Evolutionary conservation across 2,797 vertebrate species (phyloP).

Genomic region (Danio choprae): DNA sequence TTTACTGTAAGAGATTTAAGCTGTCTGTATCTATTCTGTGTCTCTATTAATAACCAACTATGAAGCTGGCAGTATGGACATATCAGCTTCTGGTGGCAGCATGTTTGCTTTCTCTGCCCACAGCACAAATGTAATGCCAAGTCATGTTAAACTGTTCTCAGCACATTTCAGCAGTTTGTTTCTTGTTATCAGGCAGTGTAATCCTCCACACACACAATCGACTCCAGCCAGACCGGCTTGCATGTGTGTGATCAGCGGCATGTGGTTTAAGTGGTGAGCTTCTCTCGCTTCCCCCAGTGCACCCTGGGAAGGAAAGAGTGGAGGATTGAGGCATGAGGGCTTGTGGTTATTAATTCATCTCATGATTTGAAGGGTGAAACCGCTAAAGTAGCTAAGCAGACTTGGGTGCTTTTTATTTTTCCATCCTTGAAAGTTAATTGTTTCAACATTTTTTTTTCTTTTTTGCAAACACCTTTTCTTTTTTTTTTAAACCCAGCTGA

Average conservation of each 20-base stretch:
- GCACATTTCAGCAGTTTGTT: conserved; percentile 49
- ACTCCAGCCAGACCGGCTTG: neutral
- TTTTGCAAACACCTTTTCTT: neutral
- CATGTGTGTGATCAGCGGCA: conserved; percentile 50
- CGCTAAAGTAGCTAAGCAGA: conserved; percentile 51
- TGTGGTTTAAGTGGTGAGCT: conserved; percentile 55
- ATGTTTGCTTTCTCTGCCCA: conserved; percentile 23
- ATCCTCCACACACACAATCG: conserved; percentile 43
- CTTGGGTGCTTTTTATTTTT: neutral
- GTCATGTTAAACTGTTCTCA: conserved; percentile 32
- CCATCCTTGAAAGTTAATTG: conserved; percentile 14
- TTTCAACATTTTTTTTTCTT: neutral
- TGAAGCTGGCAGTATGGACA: neutral
- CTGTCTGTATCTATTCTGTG: neutral
- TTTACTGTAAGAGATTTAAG: neutral
- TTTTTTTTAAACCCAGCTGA: neutral
- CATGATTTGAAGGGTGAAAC: conserved; percentile 51
- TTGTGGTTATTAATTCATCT: conserved; percentile 59
- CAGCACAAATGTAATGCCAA: conserved; percentile 37
- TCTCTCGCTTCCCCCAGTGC: conserved; percentile 5
- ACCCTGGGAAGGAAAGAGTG: conserved; percentile 41
- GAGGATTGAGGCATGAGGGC: conserved; percentile 38
- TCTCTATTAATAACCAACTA: conserved; percentile 17
- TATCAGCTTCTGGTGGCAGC: conserved; percentile 28
- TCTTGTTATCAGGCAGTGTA: conserved; percentile 46